Evolutionary conservation across 2,113 vertebrate genomes (phyloP), one percentile per base, ranked within the genome.

Genomic region (Vulpes lagopus): DNA sequence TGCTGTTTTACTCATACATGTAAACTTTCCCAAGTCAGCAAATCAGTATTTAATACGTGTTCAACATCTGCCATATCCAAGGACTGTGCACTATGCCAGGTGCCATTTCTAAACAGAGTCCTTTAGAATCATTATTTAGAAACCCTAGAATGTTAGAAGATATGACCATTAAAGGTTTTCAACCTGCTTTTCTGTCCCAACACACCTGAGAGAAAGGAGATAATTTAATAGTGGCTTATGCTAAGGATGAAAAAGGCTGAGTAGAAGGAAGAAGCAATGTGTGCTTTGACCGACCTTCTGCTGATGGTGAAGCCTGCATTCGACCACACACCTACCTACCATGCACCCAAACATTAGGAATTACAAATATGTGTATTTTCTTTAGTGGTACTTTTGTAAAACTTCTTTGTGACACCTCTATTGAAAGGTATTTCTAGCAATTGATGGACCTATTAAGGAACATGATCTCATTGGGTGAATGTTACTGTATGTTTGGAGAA

Each of bases 321-420:
- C 60, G 6, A 69, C n/a, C n/a, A 38, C n/a, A 62, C 43, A 35
- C 17, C 55, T 74, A 15, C 16, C 74, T 43, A 59, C 60, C 32
- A 5, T 83, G 53, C 16, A 73, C 43, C 23, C 25, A 79, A 10
- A 35, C 17, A 23, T 83, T 64, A 79, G 43, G 30, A 64, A 73
- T 89, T 86, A 74, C 65, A 92, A 57, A 86, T 64, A 76, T 64
- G 8, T 84, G 25, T 82, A 73, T 96, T 90, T 95, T 67, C 81
- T 94, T 59, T 20, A 49, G 32, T 55, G 9, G 10, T 83, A 38
- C 53, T 85, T 91, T 9, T 51, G 3, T 96, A 57, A 96, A 84
- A 81, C 15, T 32, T 91, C 89, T 89, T 83, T 87, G 74, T 62
- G 57, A 91, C 15, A 60, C 57, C 94, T 95, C 9, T 80, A 91